A percentile compares a stretch with the other conserved stretches of the same genome.
phyloP scores from a whole-genome alignment of 2,888 invertebrate genomes.

The Halocaridina rubra region DNA sequence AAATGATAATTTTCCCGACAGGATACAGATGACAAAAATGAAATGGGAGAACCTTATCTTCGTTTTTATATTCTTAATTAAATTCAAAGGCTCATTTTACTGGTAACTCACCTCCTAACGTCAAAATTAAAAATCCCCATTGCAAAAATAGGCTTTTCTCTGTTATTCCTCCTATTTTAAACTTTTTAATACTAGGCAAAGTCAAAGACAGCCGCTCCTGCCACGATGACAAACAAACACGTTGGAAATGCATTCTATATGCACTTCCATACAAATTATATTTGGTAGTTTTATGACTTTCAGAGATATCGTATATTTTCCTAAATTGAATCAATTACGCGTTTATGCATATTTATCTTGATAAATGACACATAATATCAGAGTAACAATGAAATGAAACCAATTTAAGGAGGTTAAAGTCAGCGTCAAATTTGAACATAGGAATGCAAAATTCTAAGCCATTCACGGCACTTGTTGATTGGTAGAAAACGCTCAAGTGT shows the following conservation, averaged over 20 bases:
- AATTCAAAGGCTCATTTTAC: not conserved
- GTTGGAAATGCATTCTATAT: not conserved
- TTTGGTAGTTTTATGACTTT: no score
- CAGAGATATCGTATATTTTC: not conserved
- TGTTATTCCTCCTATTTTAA: no score
- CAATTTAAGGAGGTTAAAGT: not conserved
- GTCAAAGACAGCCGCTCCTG: no score
- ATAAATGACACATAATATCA: not conserved
- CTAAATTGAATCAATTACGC: not conserved
- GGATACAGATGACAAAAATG: no score
- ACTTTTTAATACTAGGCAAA: no score
- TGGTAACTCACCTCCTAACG: slow-evolving; percentile 24
- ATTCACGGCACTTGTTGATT: slow-evolving; percentile 18
- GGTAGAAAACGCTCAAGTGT: not conserved
- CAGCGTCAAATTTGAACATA: not conserved
- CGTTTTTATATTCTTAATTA: not conserved
- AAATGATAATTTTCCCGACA: no score
- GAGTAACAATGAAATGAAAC: not conserved
- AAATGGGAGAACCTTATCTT: not conserved
- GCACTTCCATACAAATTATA: no score
- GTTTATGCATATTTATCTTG: not conserved
- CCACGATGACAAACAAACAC: slow-evolving; percentile 13
- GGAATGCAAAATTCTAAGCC: not conserved
- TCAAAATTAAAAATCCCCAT: slow-evolving; percentile 34
- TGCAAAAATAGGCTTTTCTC: no score